Percentiles rank a stretch among this genome's conserved stretches.
Conservation (phyloP, 2,888 invertebrate species). For the Noctua janthe region DNA sequence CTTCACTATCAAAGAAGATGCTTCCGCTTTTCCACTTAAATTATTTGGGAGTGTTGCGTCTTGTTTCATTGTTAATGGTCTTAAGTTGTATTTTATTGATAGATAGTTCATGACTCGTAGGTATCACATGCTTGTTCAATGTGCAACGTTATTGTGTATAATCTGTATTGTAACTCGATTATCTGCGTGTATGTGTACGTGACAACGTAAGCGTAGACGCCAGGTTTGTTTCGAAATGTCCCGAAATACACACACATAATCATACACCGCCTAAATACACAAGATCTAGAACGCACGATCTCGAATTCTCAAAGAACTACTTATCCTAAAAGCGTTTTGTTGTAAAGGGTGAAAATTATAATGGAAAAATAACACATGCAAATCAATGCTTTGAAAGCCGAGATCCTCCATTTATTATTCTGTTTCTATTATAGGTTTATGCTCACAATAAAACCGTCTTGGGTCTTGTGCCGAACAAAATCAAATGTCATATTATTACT, state of each 20-base stretch:
- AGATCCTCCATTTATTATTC: conserved; percentile 46
- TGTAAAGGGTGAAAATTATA: conserved; percentile 26
- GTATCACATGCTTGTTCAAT: conserved; percentile 30
- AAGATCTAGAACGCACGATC: conserved; percentile 36
- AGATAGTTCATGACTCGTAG: background rate
- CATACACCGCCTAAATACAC: conserved; percentile 11
- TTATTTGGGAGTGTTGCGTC: background rate
- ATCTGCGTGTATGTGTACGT: conserved; percentile 52
- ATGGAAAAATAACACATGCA: conserved; percentile 54
- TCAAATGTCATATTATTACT: conserved; percentile 63
- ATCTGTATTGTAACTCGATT: conserved; percentile 42
- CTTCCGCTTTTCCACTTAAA: background rate
- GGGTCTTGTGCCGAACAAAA: conserved; percentile 48
- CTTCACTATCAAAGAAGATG: background rate
- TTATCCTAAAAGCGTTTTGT: conserved; percentile 37
- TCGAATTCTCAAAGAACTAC: background rate
- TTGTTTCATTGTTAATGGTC: background rate
- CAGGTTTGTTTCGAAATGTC: conserved; percentile 52
- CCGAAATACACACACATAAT: conserved; percentile 47
- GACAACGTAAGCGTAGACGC: conserved; percentile 52
- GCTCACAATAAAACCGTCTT: conserved; percentile 51
- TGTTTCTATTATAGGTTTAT: conserved; percentile 54
- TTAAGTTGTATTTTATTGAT: background rate
- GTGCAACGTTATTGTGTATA: conserved; percentile 27
- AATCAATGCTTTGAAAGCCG: conserved; percentile 47